These are phyloP conservation scores for Pterocles burchelli DNA, from an alignment of 2,113 vertebrate species.

Conservation along the genomic window DNA sequence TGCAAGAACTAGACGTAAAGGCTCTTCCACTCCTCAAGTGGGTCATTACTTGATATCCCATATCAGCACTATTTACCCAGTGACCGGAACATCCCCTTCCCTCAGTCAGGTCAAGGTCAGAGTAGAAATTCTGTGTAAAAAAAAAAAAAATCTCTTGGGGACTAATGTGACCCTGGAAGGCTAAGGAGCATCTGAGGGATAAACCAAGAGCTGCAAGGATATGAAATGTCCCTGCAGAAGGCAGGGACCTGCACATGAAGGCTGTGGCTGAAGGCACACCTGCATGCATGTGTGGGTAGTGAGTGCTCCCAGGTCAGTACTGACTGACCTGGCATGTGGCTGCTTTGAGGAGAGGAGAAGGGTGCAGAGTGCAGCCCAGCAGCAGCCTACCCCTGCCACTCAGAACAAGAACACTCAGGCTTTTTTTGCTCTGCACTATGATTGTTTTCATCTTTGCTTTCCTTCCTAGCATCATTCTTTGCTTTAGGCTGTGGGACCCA, in stretches of 20 bases:
- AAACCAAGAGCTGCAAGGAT: background rate
- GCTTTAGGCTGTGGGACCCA: background rate
- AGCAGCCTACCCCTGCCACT: background rate
- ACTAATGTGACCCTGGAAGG: background rate
- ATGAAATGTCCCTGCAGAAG: background rate
- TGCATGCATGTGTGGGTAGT: accelerated
- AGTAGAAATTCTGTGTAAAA: background rate
- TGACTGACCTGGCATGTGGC: background rate
- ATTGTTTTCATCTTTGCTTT: background rate
- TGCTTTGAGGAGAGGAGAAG: background rate
- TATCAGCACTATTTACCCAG: background rate
- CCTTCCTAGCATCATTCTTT: background rate
- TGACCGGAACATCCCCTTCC: background rate
- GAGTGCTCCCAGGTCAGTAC: accelerated
- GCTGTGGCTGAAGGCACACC: background rate
- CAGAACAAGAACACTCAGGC: background rate
- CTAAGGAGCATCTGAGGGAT: background rate
- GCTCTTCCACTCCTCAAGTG: background rate
- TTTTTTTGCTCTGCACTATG: background rate
- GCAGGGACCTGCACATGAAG: background rate
- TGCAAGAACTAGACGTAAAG: background rate
- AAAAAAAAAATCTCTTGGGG: accelerated
- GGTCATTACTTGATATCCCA: background rate
- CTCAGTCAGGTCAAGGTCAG: accelerated
- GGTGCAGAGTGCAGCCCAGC: background rate